Evolutionary conservation across 2,113 vertebrate genomes (phyloP).

Genomic region (Monarcha castaneiventris): DNA sequence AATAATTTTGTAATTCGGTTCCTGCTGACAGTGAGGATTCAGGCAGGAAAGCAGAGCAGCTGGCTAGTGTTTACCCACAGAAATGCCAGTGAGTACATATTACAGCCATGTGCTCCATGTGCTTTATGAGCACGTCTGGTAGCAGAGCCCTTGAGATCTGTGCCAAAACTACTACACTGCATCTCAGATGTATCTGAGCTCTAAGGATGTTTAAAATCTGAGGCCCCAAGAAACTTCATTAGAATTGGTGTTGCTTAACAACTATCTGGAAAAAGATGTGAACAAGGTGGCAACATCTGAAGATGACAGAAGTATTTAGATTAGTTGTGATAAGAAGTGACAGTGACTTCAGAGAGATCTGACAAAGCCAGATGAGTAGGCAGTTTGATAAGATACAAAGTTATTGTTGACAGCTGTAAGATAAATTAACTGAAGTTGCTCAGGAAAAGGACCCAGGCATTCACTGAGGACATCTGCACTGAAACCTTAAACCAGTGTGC

Average conservation of each 20-base stretch:
- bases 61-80: slow-evolving; percentile 12
- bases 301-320: slow-evolving; percentile 59
- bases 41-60: slow-evolving; percentile 3
- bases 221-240: neutral
- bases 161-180: neutral
- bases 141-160: neutral
- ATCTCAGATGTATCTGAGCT: neutral
- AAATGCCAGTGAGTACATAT: neutral
- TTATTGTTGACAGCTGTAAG: slow-evolving; percentile 46
- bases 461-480: slow-evolving; percentile 8
- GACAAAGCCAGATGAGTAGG: slow-evolving; percentile 40
- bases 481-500: neutral
- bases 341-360: slow-evolving; percentile 48
- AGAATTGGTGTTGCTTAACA: slow-evolving; percentile 36
- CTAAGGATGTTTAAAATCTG: slow-evolving; percentile 24
- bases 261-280: slow-evolving; percentile 33
- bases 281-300: slow-evolving; percentile 57
- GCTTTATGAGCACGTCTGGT: neutral
- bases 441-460: neutral
- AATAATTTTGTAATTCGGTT: neutral
- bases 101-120: neutral
- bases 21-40: slow-evolving; percentile 23
- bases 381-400: slow-evolving; percentile 39
- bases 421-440: slow-evolving; percentile 45
- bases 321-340: slow-evolving; percentile 36